Base-by-base conservation (phyloP, 2,797 vertebrate genomes). In the Coreius guichenoti region DNA sequence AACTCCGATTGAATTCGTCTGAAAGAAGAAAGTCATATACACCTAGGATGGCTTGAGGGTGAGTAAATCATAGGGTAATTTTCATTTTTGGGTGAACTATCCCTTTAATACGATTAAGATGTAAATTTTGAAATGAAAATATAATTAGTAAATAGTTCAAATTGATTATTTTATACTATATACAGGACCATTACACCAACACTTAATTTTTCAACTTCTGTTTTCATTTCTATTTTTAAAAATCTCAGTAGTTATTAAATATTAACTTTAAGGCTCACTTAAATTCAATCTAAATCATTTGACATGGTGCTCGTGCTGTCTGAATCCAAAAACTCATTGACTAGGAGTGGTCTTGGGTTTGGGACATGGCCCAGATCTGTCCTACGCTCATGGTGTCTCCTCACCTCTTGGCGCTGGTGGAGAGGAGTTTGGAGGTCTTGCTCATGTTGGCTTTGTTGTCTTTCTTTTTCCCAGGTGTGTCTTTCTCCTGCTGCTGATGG, bases 401-500 rank as follows among this genome's bases (percentile, higher is more conserved):
- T 91, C 92, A 98, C 98, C 98, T 97, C 94, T 99, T 99, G 83
- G 97, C 97, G 90, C 98, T 99, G 91, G 98, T 99, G 77, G 97
- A 98, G 87, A 98, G 96, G 88, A 99, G 96, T 91, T 99, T 99
- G 92, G 97, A 98, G 93, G 97, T 97, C 94, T 99, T 99, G 96
- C 96, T 99, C 97, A 98, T 98, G 95, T 95, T 97, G 96, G 95
- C 95, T 97, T 97, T 98, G 94, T 95, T 97, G 85, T 98, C 97
- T 93, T 96, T 96, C 92, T 97, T 97, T 96, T 95, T 97, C 56
- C 92, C 94, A 19, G 89, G 89, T 49, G 92, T 85, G 87, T 94
- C 96, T 84, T 94, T 92, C 88, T 97, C 96, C 89, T 95, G 95
- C 90, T 96, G 96, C 93, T 97, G 96, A 90, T 95, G 95, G 92